Evolutionary conservation across 2,113 vertebrate species (phyloP).

Genomic region (Clinocottus analis): DNA sequence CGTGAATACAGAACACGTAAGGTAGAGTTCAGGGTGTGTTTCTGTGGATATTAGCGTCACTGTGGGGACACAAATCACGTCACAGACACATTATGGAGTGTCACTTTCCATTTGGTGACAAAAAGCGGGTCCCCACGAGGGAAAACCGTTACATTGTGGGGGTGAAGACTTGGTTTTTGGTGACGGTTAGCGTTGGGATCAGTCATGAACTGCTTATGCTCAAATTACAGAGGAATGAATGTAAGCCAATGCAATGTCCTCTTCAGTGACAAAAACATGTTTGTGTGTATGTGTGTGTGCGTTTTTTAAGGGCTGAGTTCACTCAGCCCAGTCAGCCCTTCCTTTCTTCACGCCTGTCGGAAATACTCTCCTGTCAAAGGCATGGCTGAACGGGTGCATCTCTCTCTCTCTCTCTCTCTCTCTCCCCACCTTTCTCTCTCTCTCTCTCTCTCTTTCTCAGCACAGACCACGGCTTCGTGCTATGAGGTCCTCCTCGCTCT

Average conservation of each 20-base stretch:
- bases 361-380: slow-evolving; percentile 80
- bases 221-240: slow-evolving; percentile 15
- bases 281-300: slow-evolving; percentile 13
- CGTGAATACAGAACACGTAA: slow-evolving; percentile 3
- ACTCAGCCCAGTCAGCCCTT: slow-evolving; percentile 76
- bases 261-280: slow-evolving; percentile 48
- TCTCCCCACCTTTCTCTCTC: slow-evolving; percentile 8
- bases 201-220: not conserved
- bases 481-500: slow-evolving; percentile 67
- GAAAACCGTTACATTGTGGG: not conserved
- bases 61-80: slow-evolving; percentile 9
- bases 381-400: slow-evolving; percentile 73
- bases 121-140: not conserved
- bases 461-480: slow-evolving; percentile 55
- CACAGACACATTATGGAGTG: not conserved
- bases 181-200: not conserved
- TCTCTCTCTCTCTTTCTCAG: slow-evolving; percentile 39
- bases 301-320: slow-evolving; percentile 61
- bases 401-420: slow-evolving; percentile 49
- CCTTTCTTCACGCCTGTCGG: slow-evolving; percentile 80
- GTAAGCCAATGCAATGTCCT: slow-evolving; percentile 43
- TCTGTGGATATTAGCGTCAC: not conserved
- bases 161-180: not conserved
- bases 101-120: not conserved
- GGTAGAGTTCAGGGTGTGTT: not conserved